Evolutionary conservation across 2,797 vertebrate species (phyloP).

Genomic region (Heteromormyrus szaboi): DNA sequence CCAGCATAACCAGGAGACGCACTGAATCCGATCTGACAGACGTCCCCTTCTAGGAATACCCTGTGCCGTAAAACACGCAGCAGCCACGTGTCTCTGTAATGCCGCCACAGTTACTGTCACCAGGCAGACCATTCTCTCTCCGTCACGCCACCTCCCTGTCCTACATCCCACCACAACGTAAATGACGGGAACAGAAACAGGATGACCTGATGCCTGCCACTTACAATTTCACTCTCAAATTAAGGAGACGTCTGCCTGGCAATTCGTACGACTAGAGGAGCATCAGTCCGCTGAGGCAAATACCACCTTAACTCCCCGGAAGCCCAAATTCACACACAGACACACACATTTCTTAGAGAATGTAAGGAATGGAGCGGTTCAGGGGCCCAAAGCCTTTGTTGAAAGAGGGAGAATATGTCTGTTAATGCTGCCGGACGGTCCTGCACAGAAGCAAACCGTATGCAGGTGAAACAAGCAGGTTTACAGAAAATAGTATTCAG

Average conservation of each 20-base stretch:
- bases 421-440: background rate
- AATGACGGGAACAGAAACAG: background rate
- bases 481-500: background rate
- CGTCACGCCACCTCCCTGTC: background rate
- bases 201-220: background rate
- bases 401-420: background rate
- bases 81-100: background rate
- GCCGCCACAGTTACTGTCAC: background rate
- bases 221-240: background rate
- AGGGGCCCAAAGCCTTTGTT: background rate
- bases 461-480: background rate
- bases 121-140: background rate
- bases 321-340: conserved; percentile 5
- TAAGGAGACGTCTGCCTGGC: background rate
- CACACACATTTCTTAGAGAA: background rate
- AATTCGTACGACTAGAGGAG: background rate
- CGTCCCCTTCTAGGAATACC: background rate
- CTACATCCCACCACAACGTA: background rate
- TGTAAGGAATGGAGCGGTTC: background rate
- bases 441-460: background rate
- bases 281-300: background rate
- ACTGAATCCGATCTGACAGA: background rate
- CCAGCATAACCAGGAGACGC: background rate
- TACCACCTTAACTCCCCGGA: background rate
- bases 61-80: background rate